Evolutionary conservation across 2,797 vertebrate genomes (phyloP).

Genomic region (Saxicola maurus): DNA sequence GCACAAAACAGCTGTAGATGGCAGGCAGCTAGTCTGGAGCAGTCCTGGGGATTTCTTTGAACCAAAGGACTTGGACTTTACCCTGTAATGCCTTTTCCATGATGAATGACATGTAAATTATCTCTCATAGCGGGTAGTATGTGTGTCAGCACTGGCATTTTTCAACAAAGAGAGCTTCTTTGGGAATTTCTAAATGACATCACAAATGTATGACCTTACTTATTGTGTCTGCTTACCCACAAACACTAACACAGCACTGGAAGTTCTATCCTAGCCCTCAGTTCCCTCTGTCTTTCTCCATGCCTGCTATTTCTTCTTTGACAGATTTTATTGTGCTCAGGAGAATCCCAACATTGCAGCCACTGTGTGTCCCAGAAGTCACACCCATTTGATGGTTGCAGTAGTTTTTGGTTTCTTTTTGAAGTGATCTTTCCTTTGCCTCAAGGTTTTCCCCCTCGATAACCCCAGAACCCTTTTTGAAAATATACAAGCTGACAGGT

Average conservation of each 20-base stretch:
- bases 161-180: background rate
- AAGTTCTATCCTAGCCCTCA: background rate
- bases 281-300: background rate
- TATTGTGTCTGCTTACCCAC: background rate
- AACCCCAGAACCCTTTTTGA: background rate
- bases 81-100: background rate
- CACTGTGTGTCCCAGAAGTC: background rate
- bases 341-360: background rate
- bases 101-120: background rate
- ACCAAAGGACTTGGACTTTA: background rate
- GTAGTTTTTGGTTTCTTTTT: background rate
- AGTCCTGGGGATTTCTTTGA: background rate
- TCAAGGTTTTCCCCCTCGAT: background rate
- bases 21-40: background rate
- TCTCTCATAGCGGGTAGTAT: background rate
- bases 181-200: background rate
- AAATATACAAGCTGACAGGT: background rate
- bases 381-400: background rate
- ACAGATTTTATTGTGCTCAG: background rate
- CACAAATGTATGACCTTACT: background rate
- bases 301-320: background rate
- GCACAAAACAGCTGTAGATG: background rate
- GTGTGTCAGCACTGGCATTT: background rate
- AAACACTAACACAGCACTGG: fast-evolving
- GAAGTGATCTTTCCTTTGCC: fast-evolving